Evolutionary conservation across 2,797 vertebrate genomes (phyloP).

Genomic region (Scarus forsteni): DNA sequence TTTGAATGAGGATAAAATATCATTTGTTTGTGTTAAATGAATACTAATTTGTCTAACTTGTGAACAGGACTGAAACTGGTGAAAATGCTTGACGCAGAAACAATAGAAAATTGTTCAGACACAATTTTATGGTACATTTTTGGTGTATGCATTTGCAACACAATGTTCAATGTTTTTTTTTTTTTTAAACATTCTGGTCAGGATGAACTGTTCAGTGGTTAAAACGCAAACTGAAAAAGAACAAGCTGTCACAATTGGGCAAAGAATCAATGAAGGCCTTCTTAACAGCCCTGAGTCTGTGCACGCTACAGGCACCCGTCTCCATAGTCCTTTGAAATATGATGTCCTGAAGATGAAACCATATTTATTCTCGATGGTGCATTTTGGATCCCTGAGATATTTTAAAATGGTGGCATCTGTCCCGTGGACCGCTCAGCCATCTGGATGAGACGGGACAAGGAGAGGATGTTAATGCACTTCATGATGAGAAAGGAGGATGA

Average conservation of each 20-base stretch:
- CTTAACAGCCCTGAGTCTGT: slow-evolving; percentile 36
- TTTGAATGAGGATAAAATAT: too few species aligned
- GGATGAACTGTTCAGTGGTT: slow-evolving; percentile 13
- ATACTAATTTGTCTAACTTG: too few species aligned
- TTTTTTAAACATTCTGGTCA: background rate
- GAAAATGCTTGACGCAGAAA: too few species aligned
- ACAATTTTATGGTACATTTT: too few species aligned
- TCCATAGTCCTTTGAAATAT: slow-evolving; percentile 84
- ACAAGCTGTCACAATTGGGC: slow-evolving; percentile 49
- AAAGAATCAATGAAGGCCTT: slow-evolving; percentile 61
- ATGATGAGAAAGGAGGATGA: slow-evolving; percentile 85
- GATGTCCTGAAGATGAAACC: slow-evolving; percentile 82
- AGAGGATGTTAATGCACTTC: slow-evolving; percentile 88
- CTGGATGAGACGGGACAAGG: slow-evolving; percentile 80
- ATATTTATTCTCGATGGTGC: slow-evolving; percentile 82
- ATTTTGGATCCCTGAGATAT: slow-evolving; percentile 78
- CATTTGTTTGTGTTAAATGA: too few species aligned
- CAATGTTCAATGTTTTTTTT: too few species aligned
- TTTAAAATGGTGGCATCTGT: slow-evolving; percentile 81
- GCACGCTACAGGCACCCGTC: slow-evolving; percentile 29
- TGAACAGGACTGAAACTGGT: too few species aligned
- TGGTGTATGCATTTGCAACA: too few species aligned
- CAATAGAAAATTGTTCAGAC: too few species aligned
- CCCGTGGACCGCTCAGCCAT: slow-evolving; percentile 76
- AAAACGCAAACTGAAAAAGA: slow-evolving; percentile 27